phyloP scores from a whole-genome alignment of 2,888 invertebrate genomes.

The Neria commutata region DNA sequence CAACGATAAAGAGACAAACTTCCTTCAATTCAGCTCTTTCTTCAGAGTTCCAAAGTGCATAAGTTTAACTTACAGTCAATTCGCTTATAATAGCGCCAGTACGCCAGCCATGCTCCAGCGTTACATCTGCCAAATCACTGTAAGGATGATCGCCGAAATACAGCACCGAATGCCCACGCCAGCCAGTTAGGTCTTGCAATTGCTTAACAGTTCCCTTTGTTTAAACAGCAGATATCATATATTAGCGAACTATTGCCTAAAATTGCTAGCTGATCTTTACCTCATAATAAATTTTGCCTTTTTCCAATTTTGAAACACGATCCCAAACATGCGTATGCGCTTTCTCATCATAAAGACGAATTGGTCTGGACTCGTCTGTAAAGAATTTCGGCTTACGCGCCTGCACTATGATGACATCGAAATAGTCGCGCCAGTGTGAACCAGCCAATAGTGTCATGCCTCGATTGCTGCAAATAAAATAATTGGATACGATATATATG shows the following conservation, averaged over 20 bases:
- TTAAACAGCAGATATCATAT: background rate
- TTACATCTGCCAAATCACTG: slow-evolving; percentile 95
- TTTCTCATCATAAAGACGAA: slow-evolving; percentile 83
- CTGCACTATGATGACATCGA: slow-evolving; percentile 93
- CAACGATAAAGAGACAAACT: slow-evolving; percentile 33
- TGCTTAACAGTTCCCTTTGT: slow-evolving; percentile 90
- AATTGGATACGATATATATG: slow-evolving; percentile 64
- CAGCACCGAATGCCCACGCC: slow-evolving; percentile 89
- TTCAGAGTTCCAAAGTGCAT: slow-evolving; percentile 80
- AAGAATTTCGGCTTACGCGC: slow-evolving; percentile 97
- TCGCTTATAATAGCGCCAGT: slow-evolving; percentile 98
- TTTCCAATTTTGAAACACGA: slow-evolving; percentile 82
- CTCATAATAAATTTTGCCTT: slow-evolving; percentile 92
- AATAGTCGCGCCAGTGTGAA: slow-evolving; percentile 84
- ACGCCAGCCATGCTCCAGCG: slow-evolving; percentile 94
- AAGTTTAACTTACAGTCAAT: slow-evolving; percentile 74
- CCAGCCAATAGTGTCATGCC: slow-evolving; percentile 93
- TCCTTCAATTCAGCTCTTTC: no score
- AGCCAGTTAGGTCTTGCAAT: slow-evolving; percentile 89
- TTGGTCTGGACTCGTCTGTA: slow-evolving; percentile 87
- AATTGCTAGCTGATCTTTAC: slow-evolving; percentile 61
- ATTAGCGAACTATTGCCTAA: background rate
- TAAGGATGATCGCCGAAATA: slow-evolving; percentile 99
- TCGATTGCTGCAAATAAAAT: slow-evolving; percentile 77
- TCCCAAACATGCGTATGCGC: slow-evolving; percentile 89